These are phyloP conservation scores for Acholoe squamosa DNA, from an alignment of 2,888 invertebrate genomes.

Conservation along the genomic window DNA sequence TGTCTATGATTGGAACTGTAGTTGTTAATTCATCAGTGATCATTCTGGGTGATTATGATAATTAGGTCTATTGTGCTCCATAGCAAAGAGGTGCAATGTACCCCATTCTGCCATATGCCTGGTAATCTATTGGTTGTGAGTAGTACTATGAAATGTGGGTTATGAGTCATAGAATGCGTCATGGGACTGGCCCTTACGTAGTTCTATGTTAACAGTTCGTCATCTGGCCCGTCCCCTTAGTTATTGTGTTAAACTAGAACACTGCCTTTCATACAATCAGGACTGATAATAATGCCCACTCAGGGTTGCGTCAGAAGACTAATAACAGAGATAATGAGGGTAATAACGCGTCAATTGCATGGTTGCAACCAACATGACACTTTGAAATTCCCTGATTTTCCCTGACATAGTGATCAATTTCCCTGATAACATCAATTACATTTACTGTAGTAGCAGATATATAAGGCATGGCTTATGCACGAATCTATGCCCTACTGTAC, in stretches of 20 bases:
- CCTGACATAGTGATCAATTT: too few relatives aligned
- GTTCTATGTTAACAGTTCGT: background rate
- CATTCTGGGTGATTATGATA: background rate
- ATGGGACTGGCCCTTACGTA: too few relatives aligned
- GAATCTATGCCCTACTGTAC: too few relatives aligned
- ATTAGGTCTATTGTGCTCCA: too few relatives aligned
- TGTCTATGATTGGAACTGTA: background rate
- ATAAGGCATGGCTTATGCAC: too few relatives aligned
- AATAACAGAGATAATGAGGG: background rate
- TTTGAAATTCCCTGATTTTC: too few relatives aligned
- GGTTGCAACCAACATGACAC: too few relatives aligned
- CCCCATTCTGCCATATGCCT: too few relatives aligned
- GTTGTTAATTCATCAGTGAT: background rate
- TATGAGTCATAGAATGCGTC: conserved; percentile 8
- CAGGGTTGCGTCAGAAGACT: background rate
- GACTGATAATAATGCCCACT: background rate
- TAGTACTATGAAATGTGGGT: background rate
- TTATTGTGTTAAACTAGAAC: background rate
- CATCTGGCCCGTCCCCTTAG: background rate
- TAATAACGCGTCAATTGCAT: background rate
- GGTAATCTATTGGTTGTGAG: background rate
- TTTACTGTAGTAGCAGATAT: too few relatives aligned
- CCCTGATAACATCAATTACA: too few relatives aligned
- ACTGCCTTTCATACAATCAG: background rate
- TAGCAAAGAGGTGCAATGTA: too few relatives aligned